Conservation (phyloP, 2,888 invertebrate genomes). For the Epinotia demarniana region DNA sequence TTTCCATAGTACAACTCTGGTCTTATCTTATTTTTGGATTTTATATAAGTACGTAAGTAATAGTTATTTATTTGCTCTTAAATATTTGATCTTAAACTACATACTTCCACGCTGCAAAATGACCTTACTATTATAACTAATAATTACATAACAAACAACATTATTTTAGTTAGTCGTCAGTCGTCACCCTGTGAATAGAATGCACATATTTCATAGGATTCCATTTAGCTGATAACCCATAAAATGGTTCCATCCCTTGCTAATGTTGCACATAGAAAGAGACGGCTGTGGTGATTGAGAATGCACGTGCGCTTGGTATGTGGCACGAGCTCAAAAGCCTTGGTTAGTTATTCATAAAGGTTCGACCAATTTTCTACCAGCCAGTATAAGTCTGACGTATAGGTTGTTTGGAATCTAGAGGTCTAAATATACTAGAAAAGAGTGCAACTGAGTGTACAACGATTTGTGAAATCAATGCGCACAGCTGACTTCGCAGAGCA, state of each 20-base stretch:
- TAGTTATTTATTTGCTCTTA: background rate
- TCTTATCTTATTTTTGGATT: no score
- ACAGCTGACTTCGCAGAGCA: conserved; percentile 52
- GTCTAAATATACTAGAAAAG: background rate
- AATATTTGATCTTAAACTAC: background rate
- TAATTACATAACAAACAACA: background rate
- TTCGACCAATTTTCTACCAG: background rate
- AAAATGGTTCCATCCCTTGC: conserved; percentile 10
- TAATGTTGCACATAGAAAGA: background rate
- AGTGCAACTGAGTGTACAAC: background rate
- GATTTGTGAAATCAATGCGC: conserved; percentile 55
- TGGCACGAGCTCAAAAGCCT: conserved; percentile 56
- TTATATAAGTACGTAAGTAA: background rate
- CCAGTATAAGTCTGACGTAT: conserved; percentile 2
- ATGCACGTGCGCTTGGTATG: conserved; percentile 54
- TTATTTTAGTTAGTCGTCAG: background rate
- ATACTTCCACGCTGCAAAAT: background rate
- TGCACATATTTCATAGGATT: conserved; percentile 23
- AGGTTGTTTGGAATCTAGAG: background rate
- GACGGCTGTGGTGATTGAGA: conserved; percentile 23
- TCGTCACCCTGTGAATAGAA: background rate
- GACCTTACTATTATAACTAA: background rate
- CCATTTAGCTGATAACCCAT: conserved; percentile 6
- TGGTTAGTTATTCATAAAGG: background rate
- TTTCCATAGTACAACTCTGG: no score